Evolutionary conservation across 2,888 invertebrate genomes (phyloP), one percentile per base, ranked within the genome.

Genomic region (Alsophila aescularia): DNA sequence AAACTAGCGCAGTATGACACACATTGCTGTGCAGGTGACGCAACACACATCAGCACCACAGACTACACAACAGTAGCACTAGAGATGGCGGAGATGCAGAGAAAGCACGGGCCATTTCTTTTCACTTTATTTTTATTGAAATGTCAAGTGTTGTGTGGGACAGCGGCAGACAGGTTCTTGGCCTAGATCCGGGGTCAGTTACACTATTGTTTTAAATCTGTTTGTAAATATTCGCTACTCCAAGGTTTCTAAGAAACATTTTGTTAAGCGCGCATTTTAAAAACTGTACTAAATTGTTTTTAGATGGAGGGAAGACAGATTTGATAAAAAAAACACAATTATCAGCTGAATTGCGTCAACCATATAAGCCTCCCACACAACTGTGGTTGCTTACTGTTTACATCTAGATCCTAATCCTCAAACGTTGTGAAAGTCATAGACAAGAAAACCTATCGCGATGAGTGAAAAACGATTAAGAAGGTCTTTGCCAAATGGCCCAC

Each of bases 101-200:
- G 24, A 56, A 56, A 56, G 55, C 50, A 31, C 24, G 45, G 40
- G 14, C 39, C 35, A 42, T 29, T 50, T 36, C 27, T 40, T 40
- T 55, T 49, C 54, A 49, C 55, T 50, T 50, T 44, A 50, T 40
- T 45, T 55, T 45, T 45, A 50, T 53, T 32, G 18, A 45, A 45
- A 56, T 51, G 45, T 45, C 35, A 45, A 50, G 45, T 41, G 15
- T 37, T 32, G 12, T 39, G 49, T 29, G 29, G 29, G 10, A 32
- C 10, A 3, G 29, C n/a, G n/a, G 48, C 12, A 37, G 51, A 52
- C 45, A 56, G 55, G 55, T 45, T 47, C 45, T 47, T 41, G 45
- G 36, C 55, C 55, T 41, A 41, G n/a, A 55, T 18, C 2, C 32
- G 36, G 31, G 50, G 55, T 51, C 55, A 51, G 12, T 10, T 32